A percentile compares a stretch with the other conserved stretches of the same genome.
These are phyloP conservation scores for Lutraria lutraria DNA, from an alignment of 2,888 invertebrate species.

Conservation along the genomic window DNA sequence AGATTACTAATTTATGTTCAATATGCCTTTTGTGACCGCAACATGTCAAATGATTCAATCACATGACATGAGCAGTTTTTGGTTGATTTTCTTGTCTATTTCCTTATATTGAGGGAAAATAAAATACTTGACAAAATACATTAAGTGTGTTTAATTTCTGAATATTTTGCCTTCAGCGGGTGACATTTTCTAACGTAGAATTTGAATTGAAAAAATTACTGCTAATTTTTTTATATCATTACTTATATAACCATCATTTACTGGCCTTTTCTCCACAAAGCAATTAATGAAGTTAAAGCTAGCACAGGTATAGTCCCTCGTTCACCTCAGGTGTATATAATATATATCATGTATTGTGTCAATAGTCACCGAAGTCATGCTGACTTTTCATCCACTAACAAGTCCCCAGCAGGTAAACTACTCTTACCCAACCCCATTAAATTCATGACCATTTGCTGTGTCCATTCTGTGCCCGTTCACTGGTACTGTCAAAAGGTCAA, in stretches of 20 bases:
- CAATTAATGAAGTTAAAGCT: background rate
- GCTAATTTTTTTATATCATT: no score
- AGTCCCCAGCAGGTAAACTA: conserved; percentile 21
- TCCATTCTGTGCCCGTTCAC: conserved; percentile 51
- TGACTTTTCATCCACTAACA: conserved; percentile 38
- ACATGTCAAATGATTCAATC: background rate
- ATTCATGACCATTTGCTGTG: conserved; percentile 51
- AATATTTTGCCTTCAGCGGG: background rate
- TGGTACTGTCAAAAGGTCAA: conserved; percentile 45
- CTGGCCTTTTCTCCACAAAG: background rate
- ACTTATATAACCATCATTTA: background rate
- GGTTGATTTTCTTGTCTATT: background rate
- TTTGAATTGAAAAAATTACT: no score
- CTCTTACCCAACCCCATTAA: conserved; percentile 45
- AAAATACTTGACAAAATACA: background rate
- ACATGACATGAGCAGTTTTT: background rate
- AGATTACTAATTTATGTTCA: background rate
- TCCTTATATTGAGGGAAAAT: conserved; percentile 1
- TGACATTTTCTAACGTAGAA: background rate
- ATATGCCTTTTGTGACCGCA: background rate
- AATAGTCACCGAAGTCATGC: conserved; percentile 26
- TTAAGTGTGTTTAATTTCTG: background rate
- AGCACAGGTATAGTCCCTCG: background rate
- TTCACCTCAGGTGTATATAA: background rate
- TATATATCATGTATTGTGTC: background rate